Conservation (phyloP, 2,113 vertebrate species). For the Podarcis cretensis region DNA sequence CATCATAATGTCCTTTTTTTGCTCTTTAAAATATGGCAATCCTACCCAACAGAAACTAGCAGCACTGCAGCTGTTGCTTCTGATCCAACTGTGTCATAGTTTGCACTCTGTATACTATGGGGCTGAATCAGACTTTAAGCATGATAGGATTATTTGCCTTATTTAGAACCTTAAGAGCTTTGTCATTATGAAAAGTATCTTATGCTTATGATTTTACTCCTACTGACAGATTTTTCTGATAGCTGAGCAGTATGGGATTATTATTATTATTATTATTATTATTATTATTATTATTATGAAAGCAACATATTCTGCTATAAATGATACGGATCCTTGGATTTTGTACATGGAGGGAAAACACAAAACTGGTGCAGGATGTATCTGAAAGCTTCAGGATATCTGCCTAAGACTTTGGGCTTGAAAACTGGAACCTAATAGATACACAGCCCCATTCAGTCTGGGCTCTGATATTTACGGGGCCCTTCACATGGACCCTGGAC, state of each 20-base stretch:
- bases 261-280: neutral
- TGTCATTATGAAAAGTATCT: conserved; percentile 18
- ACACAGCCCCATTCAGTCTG: neutral
- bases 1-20: too few species aligned
- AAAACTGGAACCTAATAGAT: neutral
- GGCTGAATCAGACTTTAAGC: conserved; percentile 69
- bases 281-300: neutral
- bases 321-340: neutral
- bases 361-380: conserved; percentile 2
- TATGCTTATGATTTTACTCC: conserved; percentile 46
- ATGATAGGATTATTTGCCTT: conserved; percentile 67
- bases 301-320: neutral
- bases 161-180: conserved; percentile 51
- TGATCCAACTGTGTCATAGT: conserved; percentile 40
- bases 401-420: neutral
- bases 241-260: neutral
- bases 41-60: conserved; percentile 40
- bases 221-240: conserved; percentile 11
- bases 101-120: conserved; percentile 66
- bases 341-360: conserved; percentile 4
- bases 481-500: neutral
- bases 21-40: neutral
- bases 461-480: neutral
- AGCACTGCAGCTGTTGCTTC: conserved; percentile 42
- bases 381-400: neutral